Conservation (phyloP, 2,797 vertebrate genomes). For the Scomberomorus guttatus region DNA sequence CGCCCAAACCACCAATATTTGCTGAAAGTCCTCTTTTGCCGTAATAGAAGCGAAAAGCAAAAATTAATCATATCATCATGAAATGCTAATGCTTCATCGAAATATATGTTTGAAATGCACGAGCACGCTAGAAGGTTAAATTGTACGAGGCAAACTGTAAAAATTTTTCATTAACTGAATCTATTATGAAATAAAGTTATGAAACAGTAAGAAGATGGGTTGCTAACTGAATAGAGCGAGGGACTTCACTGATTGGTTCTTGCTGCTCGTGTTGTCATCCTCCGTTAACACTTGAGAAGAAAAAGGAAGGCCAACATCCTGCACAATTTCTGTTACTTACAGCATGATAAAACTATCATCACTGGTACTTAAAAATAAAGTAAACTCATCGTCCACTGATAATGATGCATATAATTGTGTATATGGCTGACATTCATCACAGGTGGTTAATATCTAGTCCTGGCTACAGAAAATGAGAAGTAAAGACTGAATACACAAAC, state of each 20-base stretch:
- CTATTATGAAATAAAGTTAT: not conserved
- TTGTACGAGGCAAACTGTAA: not conserved
- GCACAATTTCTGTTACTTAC: not conserved
- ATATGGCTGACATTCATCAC: no score
- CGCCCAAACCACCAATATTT: not conserved
- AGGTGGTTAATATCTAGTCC: not conserved
- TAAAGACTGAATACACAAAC: not conserved
- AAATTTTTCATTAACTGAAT: not conserved
- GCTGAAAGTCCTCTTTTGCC: not conserved
- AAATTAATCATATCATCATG: conserved; percentile 22
- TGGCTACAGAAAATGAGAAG: not conserved
- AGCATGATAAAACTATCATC: not conserved
- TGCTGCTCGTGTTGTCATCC: not conserved
- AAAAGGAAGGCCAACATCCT: not conserved
- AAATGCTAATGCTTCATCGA: not conserved
- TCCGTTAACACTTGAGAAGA: not conserved
- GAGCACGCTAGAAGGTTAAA: not conserved
- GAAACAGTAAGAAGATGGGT: not conserved
- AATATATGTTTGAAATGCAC: not conserved
- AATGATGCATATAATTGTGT: no score
- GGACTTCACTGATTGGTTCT: not conserved
- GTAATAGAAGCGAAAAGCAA: not conserved
- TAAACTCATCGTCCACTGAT: not conserved
- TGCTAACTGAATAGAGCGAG: no score
- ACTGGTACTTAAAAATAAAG: not conserved